These are phyloP conservation scores for Pararge aegeria DNA, from an alignment of 1,140 invertebrate species.

Conservation along the genomic window DNA sequence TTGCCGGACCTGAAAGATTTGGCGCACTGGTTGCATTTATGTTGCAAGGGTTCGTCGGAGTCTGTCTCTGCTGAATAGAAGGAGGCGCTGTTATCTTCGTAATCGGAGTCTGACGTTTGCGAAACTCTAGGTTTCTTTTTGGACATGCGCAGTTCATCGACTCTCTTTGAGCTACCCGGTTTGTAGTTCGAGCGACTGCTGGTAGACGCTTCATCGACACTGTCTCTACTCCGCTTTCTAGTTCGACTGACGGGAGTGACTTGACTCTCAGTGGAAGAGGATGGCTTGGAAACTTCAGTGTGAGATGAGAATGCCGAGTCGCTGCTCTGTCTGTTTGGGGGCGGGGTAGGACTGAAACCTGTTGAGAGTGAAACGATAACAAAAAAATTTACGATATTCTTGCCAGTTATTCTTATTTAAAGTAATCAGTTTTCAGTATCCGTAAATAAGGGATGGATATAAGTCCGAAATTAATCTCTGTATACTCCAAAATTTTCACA, in stretches of 20 bases:
- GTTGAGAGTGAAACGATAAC: background rate
- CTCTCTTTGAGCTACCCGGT: constrained; percentile 45
- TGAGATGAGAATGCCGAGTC: constrained; percentile 71
- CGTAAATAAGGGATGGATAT: too few species aligned
- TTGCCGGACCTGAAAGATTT: constrained; percentile 47
- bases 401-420: too few species aligned
- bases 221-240: constrained; percentile 52
- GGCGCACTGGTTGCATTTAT: constrained; percentile 58
- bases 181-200: constrained; percentile 47
- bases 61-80: constrained; percentile 57
- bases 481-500: too few species aligned
- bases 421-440: too few species aligned
- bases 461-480: too few species aligned
- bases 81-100: constrained; percentile 52
- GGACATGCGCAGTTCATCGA: constrained; percentile 48
- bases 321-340: constrained; percentile 62
- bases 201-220: constrained; percentile 47
- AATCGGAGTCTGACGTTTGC: constrained; percentile 54
- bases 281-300: constrained; percentile 62
- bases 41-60: constrained; percentile 55
- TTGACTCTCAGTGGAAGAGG: constrained; percentile 37
- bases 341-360: constrained; percentile 61
- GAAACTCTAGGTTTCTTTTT: constrained; percentile 42
- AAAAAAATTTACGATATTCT: background rate
- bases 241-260: constrained; percentile 30